Percentiles rank a stretch among this genome's conserved stretches.
Conservation (phyloP, 2,888 invertebrate species). For the Rhingia campestris region DNA sequence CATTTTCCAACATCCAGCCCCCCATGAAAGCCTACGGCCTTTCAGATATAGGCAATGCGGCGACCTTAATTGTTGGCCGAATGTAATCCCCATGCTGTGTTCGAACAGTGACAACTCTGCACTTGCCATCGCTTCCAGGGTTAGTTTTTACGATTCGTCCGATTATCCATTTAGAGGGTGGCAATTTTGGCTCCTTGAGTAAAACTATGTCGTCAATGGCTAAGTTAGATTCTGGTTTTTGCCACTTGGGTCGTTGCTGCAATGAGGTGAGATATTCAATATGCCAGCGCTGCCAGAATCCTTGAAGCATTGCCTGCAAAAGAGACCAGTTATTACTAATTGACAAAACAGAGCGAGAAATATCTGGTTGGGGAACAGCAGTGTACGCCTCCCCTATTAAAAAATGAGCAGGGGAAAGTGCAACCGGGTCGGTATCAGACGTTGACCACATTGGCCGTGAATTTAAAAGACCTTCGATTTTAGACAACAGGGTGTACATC, state of each 20-base stretch:
- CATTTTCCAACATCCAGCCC: constrained; percentile 22
- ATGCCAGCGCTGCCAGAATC: constrained; percentile 56
- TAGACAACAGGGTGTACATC: background rate
- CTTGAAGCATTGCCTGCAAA: constrained; percentile 41
- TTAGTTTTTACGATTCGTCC: constrained; percentile 8
- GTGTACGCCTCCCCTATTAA: too few species aligned
- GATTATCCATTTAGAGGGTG: constrained; percentile 47
- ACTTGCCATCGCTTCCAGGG: constrained; percentile 17
- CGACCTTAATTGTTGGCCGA: constrained; percentile 23
- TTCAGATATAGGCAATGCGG: constrained; percentile 41
- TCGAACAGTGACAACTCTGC: constrained; percentile 30
- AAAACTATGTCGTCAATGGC: constrained; percentile 5
- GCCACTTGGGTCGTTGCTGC: constrained; percentile 40
- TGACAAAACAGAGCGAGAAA: constrained; percentile 1
- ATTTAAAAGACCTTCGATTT: background rate
- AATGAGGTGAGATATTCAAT: constrained; percentile 23
- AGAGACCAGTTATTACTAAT: constrained; percentile 23
- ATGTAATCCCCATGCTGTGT: constrained; percentile 25
- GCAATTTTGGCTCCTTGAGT: constrained; percentile 8
- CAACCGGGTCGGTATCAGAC: too few species aligned
- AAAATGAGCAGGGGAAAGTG: too few species aligned
- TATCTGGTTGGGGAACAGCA: constrained; percentile 13
- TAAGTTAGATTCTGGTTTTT: background rate
- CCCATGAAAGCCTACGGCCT: constrained; percentile 34
- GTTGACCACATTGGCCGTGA: too few species aligned